Conservation (phyloP, 37 sponge, comb jelly and placozoan species). For the Sycon ciliatum region DNA sequence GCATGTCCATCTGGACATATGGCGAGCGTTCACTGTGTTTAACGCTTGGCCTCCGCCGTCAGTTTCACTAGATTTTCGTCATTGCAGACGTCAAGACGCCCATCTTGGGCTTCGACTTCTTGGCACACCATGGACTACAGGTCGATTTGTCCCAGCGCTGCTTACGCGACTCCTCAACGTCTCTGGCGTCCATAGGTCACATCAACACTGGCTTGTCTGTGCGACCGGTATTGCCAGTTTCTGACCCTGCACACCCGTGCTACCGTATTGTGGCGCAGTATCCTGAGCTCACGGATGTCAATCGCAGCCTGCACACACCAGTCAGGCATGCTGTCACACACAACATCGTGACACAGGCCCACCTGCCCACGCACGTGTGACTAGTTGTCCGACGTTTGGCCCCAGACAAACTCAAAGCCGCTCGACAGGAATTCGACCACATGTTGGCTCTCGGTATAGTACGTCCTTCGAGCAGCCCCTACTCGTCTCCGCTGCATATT, state of each 20-base stretch:
- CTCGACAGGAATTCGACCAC: constrained; percentile 34
- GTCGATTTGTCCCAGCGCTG: too few species aligned
- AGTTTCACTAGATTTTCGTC: constrained; percentile 54
- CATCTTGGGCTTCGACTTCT: constrained; percentile 54
- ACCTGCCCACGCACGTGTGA: constrained; percentile 47
- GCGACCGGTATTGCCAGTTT: too few species aligned
- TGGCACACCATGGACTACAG: constrained; percentile 40
- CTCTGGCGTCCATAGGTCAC: too few species aligned
- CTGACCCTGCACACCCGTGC: too few species aligned
- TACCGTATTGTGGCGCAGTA: too few species aligned
- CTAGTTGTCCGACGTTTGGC: constrained; percentile 43
- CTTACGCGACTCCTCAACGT: too few species aligned
- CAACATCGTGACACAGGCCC: constrained; percentile 58
- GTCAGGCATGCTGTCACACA: constrained; percentile 39
- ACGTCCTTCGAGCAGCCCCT: constrained; percentile 52
- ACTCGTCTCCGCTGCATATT: constrained; percentile 59
- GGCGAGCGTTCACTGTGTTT: constrained; percentile 44
- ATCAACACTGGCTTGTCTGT: constrained; percentile 42
- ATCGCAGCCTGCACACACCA: too few species aligned
- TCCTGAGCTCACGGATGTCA: too few species aligned
- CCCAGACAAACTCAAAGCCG: constrained; percentile 42
- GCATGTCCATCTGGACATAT: constrained; percentile 22
- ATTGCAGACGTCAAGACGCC: constrained; percentile 54
- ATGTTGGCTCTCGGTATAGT: constrained; percentile 55
- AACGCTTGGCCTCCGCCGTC: constrained; percentile 42